Base-by-base conservation (phyloP, 2,888 invertebrate genomes). In the Chrysotoxum bicinctum region DNA sequence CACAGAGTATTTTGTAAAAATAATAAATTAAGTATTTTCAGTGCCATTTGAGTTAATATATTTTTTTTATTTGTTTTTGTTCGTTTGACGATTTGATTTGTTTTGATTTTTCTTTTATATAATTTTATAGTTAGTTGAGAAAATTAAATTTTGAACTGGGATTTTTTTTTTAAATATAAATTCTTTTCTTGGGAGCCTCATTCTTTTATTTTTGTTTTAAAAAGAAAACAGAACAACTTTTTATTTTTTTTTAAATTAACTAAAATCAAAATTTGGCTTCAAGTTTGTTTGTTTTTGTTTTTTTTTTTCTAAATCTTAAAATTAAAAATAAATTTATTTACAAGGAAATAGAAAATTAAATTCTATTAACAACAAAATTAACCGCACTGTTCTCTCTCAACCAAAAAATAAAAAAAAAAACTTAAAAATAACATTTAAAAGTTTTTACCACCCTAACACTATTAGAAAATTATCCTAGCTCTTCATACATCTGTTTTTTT, bases 11-110 rank as follows among this genome's bases (percentile, higher is more conserved):
- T 77, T 72, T 72, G 84, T 87, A 78, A 80, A 76, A 75, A 80
- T 87, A 88, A 88, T 88, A 89, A 90, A 89, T 91, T 91, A 91
- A 91, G 91, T 91, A 91, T 89, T 89, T 90, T 90, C 90, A 91
- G 91, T 91, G 91, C 91, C 91, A 89, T 91, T 87, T 83, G 88
- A 82, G 76, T 60, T 74, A 9, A 48, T 81, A 21, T 81, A 43
- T 43, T 73, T 26, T 56, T 70, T 64, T 52, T 66, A 69, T 87
- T 87, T 58, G 21, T 21, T 45, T 70, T 78, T 19, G 26, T 85
- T 87, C 89, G 88, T 89, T 90, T 35, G 68, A 88, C 88, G 87
- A 77, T 69, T 84, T 83, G 35, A 66, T 80, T 76, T 64, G 68
- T 37, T 54, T 37, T 73, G 48, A 50, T 50, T 50, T 50, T 50